Percentiles rank a stretch among this genome's conserved stretches.
phyloP scores from a whole-genome alignment of 2,888 invertebrate genomes.

The Trissolcus brochymenae region DNA sequence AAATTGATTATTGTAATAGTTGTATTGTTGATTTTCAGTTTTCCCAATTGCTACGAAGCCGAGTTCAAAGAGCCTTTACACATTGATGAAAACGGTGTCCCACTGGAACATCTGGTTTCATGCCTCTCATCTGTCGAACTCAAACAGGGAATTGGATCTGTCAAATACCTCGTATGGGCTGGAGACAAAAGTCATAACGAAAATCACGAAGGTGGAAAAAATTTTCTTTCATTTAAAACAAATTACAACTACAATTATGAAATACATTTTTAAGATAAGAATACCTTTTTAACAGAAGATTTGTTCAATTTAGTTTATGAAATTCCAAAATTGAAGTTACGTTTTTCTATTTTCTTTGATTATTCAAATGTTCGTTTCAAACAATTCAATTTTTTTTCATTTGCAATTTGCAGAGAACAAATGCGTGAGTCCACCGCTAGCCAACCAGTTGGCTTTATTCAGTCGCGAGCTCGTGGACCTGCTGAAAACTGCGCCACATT shows the following conservation, averaged over 20 bases:
- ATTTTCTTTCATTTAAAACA: not conserved
- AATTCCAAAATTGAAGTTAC: not conserved
- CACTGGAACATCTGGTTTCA: constrained; percentile 92
- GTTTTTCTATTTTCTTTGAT: too few species aligned
- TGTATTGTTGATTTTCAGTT: constrained; percentile 77
- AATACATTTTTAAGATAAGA: too few species aligned
- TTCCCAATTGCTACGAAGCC: constrained; percentile 88
- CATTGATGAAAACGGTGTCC: constrained; percentile 85
- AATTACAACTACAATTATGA: too few species aligned
- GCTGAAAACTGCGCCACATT: constrained; percentile 87
- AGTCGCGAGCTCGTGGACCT: constrained; percentile 92
- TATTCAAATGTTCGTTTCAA: too few species aligned
- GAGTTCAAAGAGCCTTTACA: constrained; percentile 81
- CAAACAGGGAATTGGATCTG: constrained; percentile 77
- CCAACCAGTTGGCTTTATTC: constrained; percentile 86
- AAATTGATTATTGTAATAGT: too few species aligned
- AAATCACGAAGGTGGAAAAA: constrained; percentile 69
- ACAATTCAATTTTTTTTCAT: too few species aligned
- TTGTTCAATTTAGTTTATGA: not conserved
- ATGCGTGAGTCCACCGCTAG: constrained; percentile 82
- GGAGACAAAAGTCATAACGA: constrained; percentile 67
- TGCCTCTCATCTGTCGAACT: constrained; percentile 86
- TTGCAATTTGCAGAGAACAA: constrained; percentile 74
- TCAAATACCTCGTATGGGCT: constrained; percentile 79
- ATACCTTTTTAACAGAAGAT: too few species aligned